Base-by-base conservation (phyloP, 1,140 invertebrate genomes). In the Bursaphelenchus mucronatus region DNA sequence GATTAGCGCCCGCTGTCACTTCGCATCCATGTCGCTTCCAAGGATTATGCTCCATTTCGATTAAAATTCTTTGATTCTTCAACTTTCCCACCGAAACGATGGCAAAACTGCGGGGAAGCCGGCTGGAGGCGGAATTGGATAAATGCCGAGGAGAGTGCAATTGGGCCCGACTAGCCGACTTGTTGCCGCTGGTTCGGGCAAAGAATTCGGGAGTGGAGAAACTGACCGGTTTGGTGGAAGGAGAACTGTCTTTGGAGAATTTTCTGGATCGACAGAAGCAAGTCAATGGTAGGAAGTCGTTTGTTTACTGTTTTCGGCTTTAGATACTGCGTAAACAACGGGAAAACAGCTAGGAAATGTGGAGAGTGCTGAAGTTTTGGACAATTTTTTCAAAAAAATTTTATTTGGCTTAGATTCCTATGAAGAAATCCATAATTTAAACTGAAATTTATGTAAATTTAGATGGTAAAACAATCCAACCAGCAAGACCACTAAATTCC, bases 131-230 rank as follows among this genome's bases (percentile, higher is more conserved):
- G 8, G 68, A 69, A 50, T 30, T 69, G 1, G 69, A 73, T 41
- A 70, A 72, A 57, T 73, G 69, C 50, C 61, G 68, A 8, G 69
- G 69, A 11, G 68, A 69, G 47, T 69, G 68, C 70, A 69, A 69
- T 57, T 69, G 68, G 68, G 19, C 30, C 8, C 64, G 69, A 53
- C 45, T 68, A 10, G 47, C 13, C 10, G 65, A 68, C 8, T 43
- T 72, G 13, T 43, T 74, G 46, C 71, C 68, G n/a, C 17, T 46
- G n/a, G 72, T 69, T 39, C 41, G 61, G 11, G 39, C 68, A 13
- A 70, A 68, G 40, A 39, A 17, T 41, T n/a, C 43, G 13, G 67
- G 68, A 8, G 30, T 66, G 15, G 67, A 69, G 19, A 64, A 69
- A 39, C 39, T 68, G 5, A 56, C 53, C 30, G 41, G 49, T 57